Evolutionary conservation across 2,888 invertebrate genomes (phyloP).

Genomic region (Caenorhabditis sulstoni): DNA sequence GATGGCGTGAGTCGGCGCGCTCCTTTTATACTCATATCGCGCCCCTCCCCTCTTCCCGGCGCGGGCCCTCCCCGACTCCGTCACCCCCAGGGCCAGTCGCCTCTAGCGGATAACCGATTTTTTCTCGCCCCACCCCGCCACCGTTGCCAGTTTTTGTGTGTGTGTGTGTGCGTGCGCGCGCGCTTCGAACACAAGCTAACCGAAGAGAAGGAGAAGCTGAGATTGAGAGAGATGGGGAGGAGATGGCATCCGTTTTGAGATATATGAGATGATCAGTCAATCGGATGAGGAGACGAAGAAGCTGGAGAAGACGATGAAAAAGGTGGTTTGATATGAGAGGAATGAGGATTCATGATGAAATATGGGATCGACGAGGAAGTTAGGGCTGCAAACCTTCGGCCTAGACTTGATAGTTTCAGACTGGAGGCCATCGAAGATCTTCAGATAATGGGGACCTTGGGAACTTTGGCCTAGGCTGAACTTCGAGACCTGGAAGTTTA

Average conservation of each 20-base stretch:
- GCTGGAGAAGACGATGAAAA: too few relatives aligned
- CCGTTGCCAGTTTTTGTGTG: conserved; percentile 50
- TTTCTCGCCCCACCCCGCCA: conserved; percentile 54
- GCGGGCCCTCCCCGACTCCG: conserved; percentile 35
- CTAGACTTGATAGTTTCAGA: neutral
- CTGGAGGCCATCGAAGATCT: too few relatives aligned
- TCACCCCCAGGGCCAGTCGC: conserved; percentile 49
- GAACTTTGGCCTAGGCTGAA: too few relatives aligned
- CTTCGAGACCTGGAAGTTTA: too few relatives aligned
- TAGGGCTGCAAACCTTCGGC: neutral
- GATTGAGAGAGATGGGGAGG: conserved; percentile 3
- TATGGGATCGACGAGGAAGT: conserved; percentile 2
- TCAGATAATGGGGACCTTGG: too few relatives aligned
- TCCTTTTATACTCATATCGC: conserved; percentile 31
- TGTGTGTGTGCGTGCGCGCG: too few relatives aligned
- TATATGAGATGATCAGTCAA: conserved; percentile 47
- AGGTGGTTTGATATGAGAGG: conserved; percentile 31
- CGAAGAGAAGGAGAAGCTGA: conserved; percentile 7
- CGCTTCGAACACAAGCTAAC: neutral
- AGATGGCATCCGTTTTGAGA: conserved; percentile 44
- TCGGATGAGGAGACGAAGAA: too few relatives aligned
- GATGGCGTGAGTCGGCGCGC: conserved; percentile 15
- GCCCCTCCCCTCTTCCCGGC: conserved; percentile 37
- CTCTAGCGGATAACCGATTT: conserved; percentile 52
- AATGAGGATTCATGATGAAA: conserved; percentile 5